Evolutionary conservation across 2,797 vertebrate species (phyloP), one percentile per base, ranked within the genome.

Genomic region (Labroides dimidiatus): DNA sequence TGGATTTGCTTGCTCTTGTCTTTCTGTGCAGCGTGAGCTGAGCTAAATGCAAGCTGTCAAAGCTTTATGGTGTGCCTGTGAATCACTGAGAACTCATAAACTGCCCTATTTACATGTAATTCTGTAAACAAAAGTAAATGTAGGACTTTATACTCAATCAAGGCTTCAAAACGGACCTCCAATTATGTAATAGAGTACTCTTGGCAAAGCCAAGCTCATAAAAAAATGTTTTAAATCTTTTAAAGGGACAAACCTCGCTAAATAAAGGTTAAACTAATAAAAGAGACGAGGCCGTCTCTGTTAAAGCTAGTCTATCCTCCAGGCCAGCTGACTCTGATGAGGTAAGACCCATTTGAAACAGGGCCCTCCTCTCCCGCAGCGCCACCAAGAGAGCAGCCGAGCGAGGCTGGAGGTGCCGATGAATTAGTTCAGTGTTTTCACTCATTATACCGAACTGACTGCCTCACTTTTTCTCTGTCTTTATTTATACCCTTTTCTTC

Each of bases 371-470:
- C 82, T 75, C 68, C 58, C 4, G 63, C 84, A 42, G 72, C 74
- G 60, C 75, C 82, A 79, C 77, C 77, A 84, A 90, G 85, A 87
- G 88, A 90, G 86, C 89, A 87, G 6, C 85, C 10, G 42, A 81
- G 72, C 65, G 6, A 17, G 60, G 50, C 83, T 53, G 75, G 72
- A 82, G 85, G 78, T 75, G 84, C 82, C 75, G 48, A 86, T 87
- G 88, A 91, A 91, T 91, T 88, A 92, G 89, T 88, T 84, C 89
- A 87, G 69, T 91, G 91, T 92, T 92, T 91, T 89, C 80, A 69
- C 85, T 91, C 88, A 90, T 91, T 91, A 90, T 51, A 10, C 82
- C 43, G 11, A 55, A 79, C 77, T 80, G 75, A 87, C 86, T 72
- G 84, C 84, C 70, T 88, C 83, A 82, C 87, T 87, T 86, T 87